phyloP scores from a whole-genome alignment of 2,888 invertebrate genomes.

The Trichogramma dendrolimi region DNA sequence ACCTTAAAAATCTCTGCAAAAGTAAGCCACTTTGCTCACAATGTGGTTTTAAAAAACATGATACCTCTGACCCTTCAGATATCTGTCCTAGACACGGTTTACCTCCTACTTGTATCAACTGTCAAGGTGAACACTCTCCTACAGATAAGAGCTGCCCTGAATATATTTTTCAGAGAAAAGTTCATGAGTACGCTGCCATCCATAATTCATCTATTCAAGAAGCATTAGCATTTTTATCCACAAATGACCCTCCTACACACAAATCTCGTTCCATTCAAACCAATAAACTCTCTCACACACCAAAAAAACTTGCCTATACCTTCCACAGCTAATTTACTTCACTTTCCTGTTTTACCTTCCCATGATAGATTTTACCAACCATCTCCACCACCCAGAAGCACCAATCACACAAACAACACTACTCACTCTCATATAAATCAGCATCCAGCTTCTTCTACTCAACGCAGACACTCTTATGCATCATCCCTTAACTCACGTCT shows the following conservation, averaged over 20 bases:
- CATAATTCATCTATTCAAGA: not conserved
- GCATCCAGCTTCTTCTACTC: too few relatives aligned
- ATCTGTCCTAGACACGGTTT: not conserved
- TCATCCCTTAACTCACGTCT: too few relatives aligned
- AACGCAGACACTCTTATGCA: too few relatives aligned
- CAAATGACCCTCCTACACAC: not conserved
- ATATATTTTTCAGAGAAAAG: not conserved
- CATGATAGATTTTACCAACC: too few relatives aligned
- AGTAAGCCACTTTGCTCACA: not conserved
- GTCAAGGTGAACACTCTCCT: not conserved
- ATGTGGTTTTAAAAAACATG: not conserved
- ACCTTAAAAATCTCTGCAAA: not conserved
- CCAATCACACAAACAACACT: too few relatives aligned
- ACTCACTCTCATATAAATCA: too few relatives aligned
- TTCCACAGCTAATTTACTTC: too few relatives aligned
- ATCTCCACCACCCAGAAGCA: too few relatives aligned
- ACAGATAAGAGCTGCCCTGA: not conserved
- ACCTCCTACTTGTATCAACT: constrained; percentile 4
- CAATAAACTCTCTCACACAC: too few relatives aligned
- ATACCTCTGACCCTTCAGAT: not conserved
- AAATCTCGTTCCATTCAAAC: too few relatives aligned
- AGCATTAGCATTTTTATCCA: not conserved
- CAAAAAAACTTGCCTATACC: too few relatives aligned
- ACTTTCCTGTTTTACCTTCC: too few relatives aligned
- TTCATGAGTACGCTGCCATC: not conserved